Base-by-base conservation (phyloP, 2,797 vertebrate genomes). In the Anomalospiza imberbis region DNA sequence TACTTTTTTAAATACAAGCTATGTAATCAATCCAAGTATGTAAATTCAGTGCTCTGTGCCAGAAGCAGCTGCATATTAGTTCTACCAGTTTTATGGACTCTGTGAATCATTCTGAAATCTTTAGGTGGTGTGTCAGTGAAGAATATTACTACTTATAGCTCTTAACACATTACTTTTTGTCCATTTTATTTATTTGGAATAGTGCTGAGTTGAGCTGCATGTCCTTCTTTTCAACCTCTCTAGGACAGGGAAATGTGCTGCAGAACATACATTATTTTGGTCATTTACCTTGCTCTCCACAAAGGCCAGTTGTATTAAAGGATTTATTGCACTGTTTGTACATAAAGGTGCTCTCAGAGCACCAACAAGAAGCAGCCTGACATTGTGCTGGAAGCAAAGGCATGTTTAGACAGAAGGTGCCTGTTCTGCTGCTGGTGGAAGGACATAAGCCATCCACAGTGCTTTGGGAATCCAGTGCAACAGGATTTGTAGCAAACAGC, bases 21-120 rank as follows among this genome's bases (percentile, higher is more conserved):
- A 44, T 6, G 4, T 86, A 84, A 89, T 50, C 83, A 82, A 62
- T 93, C 82, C 53, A 73, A 71, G 45, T 87, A 61, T 70, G 80
- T 94, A 85, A 89, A 91, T 88, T 40, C 55, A 77, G 47, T 81
- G 38, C 48, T 96, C 81, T 25, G 3, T 75, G 83, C 60, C 57
- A 93, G 66, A 77, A 82, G 34, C 54, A 67, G 78, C 65, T 86
- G 85, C 53, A n/a, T 89, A 95, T 95, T 87, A 89, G 53, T 91
- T 95, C 57, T 94, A 20, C 71, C 12, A 76, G 66, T 54, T 95
- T 95, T 96, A 95, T 86, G 63, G 72, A 86, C 34, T 76, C 85
- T 85, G 77, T 92, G 90, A 95, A 95, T 95, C 91, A 74, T 87
- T 57, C 53, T 77, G 84, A 91, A 90, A 82, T 89, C 70, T 92